Base-by-base conservation (phyloP, 2,113 vertebrate species). In the Delphinus delphis region DNA sequence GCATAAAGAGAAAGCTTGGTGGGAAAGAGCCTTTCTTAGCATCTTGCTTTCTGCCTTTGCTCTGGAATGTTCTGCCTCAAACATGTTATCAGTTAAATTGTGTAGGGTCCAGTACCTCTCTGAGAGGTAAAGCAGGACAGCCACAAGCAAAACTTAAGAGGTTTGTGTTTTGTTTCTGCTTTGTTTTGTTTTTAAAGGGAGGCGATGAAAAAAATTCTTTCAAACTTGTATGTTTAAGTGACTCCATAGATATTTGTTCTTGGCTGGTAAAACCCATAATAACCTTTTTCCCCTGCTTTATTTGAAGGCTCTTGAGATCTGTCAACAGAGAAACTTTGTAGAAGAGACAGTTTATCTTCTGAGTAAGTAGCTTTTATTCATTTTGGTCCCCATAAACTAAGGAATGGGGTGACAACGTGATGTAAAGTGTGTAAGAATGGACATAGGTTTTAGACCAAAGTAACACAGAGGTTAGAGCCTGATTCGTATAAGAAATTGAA, bases 301-400 rank as follows among this genome's bases (percentile, higher is more conserved):
- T 96, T 97, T 94, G 82, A 98, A 99, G 99, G 99, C 99, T 98
- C 99, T 99, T 90, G 99, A 99, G 98, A 99, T 99, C 97, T 99
- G 99, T 98, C 99, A 99, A 88, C 99, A 99, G 98, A 99, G 99
- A 96, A 99, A 99, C 98, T 99, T 99, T 97, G 99, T 99, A 55
- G 99, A 99, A 98, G 99, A 99, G 96, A 99, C 99, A 0, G 99
- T 99, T 89, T 99, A 99, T 98, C 98, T 99, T 97, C 99, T 99
- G 97, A 99, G 99, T 99, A 98, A 99, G 99, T 99, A 98, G 11
- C n/a, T 81, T 95, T 94, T 15, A 36, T 93, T 95, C 21, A n/a
- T 95, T 91, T 93, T 80, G 20, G 50, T 94, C 11, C 5, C 55
- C 23, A 60, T 90, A 83, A 90, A 80, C 26, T 55, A 68, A 76